Evolutionary conservation across 2,888 invertebrate species (phyloP).

Genomic region (Andrena haemorrhoa): DNA sequence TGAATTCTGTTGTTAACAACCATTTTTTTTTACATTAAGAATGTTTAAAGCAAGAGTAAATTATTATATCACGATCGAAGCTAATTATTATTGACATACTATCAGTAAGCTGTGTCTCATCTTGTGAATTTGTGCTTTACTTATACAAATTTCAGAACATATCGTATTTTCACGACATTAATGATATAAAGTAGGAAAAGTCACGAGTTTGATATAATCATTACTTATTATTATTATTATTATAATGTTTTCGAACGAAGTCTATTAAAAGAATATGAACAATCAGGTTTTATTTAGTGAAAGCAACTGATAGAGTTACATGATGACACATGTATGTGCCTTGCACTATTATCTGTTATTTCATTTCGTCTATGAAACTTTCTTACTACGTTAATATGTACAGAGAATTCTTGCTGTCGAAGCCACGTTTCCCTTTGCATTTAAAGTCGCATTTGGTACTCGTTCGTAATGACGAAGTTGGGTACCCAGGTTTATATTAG

Average conservation of each 20-base stretch:
- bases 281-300: slow-evolving; percentile 1
- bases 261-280: neutral
- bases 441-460: neutral
- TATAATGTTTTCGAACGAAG: slow-evolving; percentile 1
- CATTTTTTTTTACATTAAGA: slow-evolving; percentile 23
- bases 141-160: neutral
- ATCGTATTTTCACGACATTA: slow-evolving; percentile 15
- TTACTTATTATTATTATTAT: neutral
- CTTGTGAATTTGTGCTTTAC: slow-evolving; percentile 12
- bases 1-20: slow-evolving; percentile 44
- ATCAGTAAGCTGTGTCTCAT: slow-evolving; percentile 27
- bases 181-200: neutral
- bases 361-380: slow-evolving; percentile 1
- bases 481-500: neutral
- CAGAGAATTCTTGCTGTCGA: slow-evolving; percentile 8
- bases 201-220: slow-evolving; percentile 1
- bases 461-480: neutral
- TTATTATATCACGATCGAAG: slow-evolving; percentile 18
- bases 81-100: slow-evolving; percentile 17
- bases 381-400: neutral
- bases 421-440: neutral
- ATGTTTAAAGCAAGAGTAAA: slow-evolving; percentile 8
- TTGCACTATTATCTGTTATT: slow-evolving; percentile 14
- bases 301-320: neutral
- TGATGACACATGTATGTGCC: neutral